Evolutionary conservation across 2,113 vertebrate genomes (phyloP), one percentile per base, ranked within the genome.

Genomic region (Montifringilla adamsi): DNA sequence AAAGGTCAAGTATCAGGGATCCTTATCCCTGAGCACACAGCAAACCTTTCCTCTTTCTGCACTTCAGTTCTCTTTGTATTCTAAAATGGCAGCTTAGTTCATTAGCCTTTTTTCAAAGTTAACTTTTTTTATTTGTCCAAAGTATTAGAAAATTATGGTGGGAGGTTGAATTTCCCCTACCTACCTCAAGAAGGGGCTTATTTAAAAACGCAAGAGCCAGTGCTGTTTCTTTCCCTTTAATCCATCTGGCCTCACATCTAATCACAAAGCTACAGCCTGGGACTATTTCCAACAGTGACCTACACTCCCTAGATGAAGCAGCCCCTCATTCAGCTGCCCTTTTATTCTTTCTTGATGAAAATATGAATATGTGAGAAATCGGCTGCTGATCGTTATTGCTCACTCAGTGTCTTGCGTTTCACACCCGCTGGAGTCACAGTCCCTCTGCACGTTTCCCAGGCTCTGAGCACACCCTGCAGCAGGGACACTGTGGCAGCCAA

Each of bases 311-410:
- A 39, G 44, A 46, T 50, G 79, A 91, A 86, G 47, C 85, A 91
- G n/a, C 16, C 58, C 81, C 41, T 76, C 87, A 73, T 89, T 95
- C 84, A 93, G 28, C 55, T 77, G 47, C 82, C 56, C 26, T 72
- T 78, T 81, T 93, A 49, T 74, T 90, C 68, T 55, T 69, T 92
- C 78, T 66, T 92, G 67, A 74, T 92, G 79, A 87, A 89, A 90
- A 72, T 60, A 56, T 1, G 30, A 41, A 5, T 86, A 47, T 70
- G 50, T 69, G 53, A 84, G 75, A 77, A 85, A 74, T 80, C 21
- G 77, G 31, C 43, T 74, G 50, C 72, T 86, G 83, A 20, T 81
- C 12, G 5, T 52, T 63, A 10, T 43, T 70, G 56, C 52, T 86
- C 20, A 7, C 47, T 67, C 0, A 0, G 13, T 74, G 39, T 13